phyloP scores from a whole-genome alignment of 2,888 invertebrate genomes.

The Chaitophorus viminalis region DNA sequence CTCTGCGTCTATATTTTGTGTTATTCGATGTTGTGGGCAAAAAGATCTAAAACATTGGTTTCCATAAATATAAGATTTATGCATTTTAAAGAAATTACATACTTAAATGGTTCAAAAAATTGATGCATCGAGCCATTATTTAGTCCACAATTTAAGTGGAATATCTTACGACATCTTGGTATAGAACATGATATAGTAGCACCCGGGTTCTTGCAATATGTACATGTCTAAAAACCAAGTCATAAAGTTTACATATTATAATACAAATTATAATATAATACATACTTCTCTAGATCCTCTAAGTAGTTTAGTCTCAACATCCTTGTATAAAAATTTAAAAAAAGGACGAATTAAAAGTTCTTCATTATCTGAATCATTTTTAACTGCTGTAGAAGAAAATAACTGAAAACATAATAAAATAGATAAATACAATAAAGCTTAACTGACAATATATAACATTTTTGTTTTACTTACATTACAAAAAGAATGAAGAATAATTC shows the following conservation, averaged over 20 bases:
- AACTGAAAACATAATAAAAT: no score
- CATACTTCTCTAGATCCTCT: constrained; percentile 75
- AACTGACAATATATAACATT: no score
- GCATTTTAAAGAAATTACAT: constrained; percentile 56
- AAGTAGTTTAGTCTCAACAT: constrained; percentile 76
- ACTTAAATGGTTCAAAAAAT: constrained; percentile 73
- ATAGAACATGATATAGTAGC: constrained; percentile 81
- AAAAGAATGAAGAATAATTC: constrained; percentile 77
- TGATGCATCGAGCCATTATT: constrained; percentile 74
- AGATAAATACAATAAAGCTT: no score
- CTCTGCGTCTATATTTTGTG: constrained; percentile 69
- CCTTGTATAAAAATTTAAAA: constrained; percentile 78
- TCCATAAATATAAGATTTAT: background rate
- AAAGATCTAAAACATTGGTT: constrained; percentile 71
- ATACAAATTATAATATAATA: constrained; percentile 8
- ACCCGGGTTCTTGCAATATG: constrained; percentile 74
- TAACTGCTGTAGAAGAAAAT: constrained; percentile 76
- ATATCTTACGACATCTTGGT: constrained; percentile 74
- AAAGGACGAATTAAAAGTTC: no score
- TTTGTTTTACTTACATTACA: constrained; percentile 80
- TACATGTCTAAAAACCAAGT: constrained; percentile 73
- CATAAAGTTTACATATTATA: constrained; percentile 29
- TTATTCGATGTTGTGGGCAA: constrained; percentile 74
- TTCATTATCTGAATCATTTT: constrained; percentile 75
- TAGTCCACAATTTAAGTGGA: constrained; percentile 82